Percentiles rank a stretch among this genome's conserved stretches.
phyloP scores from a whole-genome alignment of 2,888 invertebrate species.

The Cantharis lateralis region DNA sequence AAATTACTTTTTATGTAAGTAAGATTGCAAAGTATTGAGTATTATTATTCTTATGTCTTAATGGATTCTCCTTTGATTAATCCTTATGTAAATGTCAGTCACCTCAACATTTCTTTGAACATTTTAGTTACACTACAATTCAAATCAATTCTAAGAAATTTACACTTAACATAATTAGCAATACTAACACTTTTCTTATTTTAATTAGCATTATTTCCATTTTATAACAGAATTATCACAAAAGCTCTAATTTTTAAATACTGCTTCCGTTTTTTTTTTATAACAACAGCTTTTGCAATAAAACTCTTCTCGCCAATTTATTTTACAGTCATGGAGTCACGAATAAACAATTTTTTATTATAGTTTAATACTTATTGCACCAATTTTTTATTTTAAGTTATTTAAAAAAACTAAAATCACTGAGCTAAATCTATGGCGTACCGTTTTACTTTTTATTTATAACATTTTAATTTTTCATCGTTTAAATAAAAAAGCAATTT shows the following conservation, averaged over 20 bases:
- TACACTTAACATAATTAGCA: background rate
- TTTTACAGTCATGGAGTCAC: background rate
- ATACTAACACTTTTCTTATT: background rate
- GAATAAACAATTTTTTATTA: background rate
- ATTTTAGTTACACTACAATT: background rate
- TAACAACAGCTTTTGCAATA: background rate
- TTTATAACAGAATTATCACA: background rate
- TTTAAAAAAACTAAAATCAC: too few relatives aligned
- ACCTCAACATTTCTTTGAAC: background rate
- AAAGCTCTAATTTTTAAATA: background rate
- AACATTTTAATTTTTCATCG: too few relatives aligned
- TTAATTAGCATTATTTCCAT: background rate
- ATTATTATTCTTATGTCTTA: background rate
- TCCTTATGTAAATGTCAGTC: background rate
- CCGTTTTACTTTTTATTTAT: too few relatives aligned
- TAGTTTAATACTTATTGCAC: background rate
- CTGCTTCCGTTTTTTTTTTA: background rate
- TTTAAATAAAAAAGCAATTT: too few relatives aligned
- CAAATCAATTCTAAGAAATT: background rate
- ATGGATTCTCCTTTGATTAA: background rate
- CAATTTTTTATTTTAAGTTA: too few relatives aligned
- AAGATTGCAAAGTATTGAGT: background rate
- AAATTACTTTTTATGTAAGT: background rate
- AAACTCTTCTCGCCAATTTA: background rate
- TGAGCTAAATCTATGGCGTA: too few relatives aligned